A percentile compares a stretch with the other conserved stretches of the same genome.
phyloP scores from a whole-genome alignment of 2,113 vertebrate genomes.

The Ptilorrhoa leucosticta region DNA sequence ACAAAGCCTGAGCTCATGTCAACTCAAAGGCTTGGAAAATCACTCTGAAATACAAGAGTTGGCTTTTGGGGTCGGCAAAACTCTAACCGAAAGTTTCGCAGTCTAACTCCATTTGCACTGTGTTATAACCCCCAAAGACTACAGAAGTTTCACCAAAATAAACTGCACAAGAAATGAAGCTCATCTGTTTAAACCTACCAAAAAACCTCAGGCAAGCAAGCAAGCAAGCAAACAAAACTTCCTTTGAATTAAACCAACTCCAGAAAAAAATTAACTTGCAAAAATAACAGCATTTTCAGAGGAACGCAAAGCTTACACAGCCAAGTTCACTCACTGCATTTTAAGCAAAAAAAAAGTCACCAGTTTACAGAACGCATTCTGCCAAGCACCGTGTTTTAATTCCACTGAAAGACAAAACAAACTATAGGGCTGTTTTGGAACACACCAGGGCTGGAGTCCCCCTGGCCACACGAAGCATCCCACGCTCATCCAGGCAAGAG shows the following conservation, averaged over 20 bases:
- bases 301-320: neutral
- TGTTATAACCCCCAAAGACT: neutral
- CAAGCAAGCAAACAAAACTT: conserved; percentile 25
- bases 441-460: neutral
- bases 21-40: neutral
- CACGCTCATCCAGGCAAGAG: neutral
- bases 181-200: neutral
- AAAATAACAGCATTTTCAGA: conserved; percentile 7
- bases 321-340: neutral
- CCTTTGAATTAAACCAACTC: conserved; percentile 23
- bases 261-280: conserved; percentile 19
- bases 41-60: neutral
- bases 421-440: conserved; percentile 5
- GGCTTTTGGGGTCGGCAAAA: neutral
- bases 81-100: neutral
- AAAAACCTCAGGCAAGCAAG: neutral
- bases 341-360: neutral
- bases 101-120: neutral
- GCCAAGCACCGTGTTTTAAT: neutral
- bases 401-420: conserved; percentile 43
- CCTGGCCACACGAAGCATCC: neutral
- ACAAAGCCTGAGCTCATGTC: neutral
- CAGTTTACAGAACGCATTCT: neutral
- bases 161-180: conserved; percentile 1
- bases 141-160: neutral